Conservation (phyloP, 1,140 invertebrate genomes). For the Bombyx mandarina region DNA sequence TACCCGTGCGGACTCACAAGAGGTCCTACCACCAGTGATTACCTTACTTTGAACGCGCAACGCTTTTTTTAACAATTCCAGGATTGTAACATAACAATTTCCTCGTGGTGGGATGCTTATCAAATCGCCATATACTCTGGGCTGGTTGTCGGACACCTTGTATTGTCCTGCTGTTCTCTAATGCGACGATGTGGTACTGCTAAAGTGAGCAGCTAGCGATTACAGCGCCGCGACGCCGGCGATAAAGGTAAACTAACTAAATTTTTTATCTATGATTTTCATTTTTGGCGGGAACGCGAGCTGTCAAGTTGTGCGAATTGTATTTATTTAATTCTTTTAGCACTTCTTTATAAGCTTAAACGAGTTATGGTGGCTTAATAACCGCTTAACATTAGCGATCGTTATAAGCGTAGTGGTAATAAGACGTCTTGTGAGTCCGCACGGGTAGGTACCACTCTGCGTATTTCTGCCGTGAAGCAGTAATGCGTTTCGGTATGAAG, state of each 20-base stretch:
- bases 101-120: constrained; percentile 30
- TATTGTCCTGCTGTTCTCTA: constrained; percentile 43
- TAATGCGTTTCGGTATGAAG: not conserved
- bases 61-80: constrained; percentile 16
- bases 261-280: not conserved
- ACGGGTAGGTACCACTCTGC: no score
- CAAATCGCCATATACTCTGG: constrained; percentile 28
- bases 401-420: no score
- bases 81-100: constrained; percentile 37
- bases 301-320: not conserved
- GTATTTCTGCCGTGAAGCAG: not conserved
- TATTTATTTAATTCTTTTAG: no score
- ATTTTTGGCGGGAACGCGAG: not conserved
- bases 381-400: no score
- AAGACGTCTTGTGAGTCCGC: no score
- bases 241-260: constrained; percentile 21
- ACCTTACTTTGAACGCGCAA: not conserved
- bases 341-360: no score
- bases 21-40: no score
- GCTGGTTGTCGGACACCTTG: constrained; percentile 28
- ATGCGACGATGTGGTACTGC: constrained; percentile 36
- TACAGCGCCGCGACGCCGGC: constrained; percentile 34
- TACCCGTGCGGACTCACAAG: no score
- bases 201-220: constrained; percentile 40
- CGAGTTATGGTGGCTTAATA: no score